Base-by-base conservation (phyloP, 2,797 vertebrate species). In the Pseudopleuronectes americanus region DNA sequence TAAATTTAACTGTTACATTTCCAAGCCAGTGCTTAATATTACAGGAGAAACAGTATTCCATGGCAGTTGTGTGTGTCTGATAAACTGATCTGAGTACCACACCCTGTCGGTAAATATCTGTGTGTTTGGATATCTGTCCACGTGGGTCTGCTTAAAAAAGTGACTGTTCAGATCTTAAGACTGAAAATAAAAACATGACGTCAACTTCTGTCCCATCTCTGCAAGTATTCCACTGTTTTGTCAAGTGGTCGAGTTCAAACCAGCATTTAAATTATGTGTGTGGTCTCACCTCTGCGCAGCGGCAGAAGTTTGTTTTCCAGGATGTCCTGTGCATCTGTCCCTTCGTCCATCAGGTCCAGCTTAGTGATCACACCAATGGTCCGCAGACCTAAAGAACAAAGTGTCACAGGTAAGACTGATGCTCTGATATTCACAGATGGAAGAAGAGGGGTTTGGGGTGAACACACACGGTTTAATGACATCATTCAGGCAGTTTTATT, bases 351-450 rank as follows among this genome's bases (percentile, higher is more conserved):
- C 81, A 99, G 91, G 70, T 99, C 97, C 82, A 99, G 92, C 58
- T 99, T 99, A 68, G 97, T 99, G 91, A 99, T 98, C 74, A 99
- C 97, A 0, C 97, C 97, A 0, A 99, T 99, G 7, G 97, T 99
- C 67, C 97, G 83, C 56, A 98, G 83, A 47, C 97, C 97, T 99
- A 78, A 3, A 58, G 22, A 83, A 47, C 43, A 61, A 61, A 12
- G 36, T 6, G 13, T 54, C 48, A 14, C 9, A 36, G 19, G 54
- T 41, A 51, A 43, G 1, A 31, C 4, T 0, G n/a, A 53, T 19
- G 6, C 24, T 57, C 8, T 47, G 17, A 45, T 17, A 33, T 16
- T 56, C 21, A 48, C 4, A 59, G 1, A 16, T 17, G 19, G 26
- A 23, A 2, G 12, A 14, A 8, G 4, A 43, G 13, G 4, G 22